Evolutionary conservation across 1,140 invertebrate species (phyloP).

Genomic region (Drosophila santomea): DNA sequence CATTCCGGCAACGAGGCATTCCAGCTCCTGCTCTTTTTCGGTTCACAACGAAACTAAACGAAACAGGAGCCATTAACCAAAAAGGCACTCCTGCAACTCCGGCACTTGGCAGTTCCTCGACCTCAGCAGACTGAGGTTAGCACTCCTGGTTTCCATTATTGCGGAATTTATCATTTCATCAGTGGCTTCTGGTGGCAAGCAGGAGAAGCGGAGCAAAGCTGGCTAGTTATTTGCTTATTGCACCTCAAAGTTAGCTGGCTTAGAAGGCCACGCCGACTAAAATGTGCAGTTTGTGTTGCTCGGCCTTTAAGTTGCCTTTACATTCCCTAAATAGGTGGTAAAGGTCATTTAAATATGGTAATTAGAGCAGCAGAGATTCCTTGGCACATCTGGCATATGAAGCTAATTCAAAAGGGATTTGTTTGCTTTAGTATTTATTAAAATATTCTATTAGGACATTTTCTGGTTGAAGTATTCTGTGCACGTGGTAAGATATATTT

Average conservation of each 20-base stretch:
- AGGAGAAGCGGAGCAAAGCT: no score
- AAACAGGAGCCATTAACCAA: constrained; percentile 38
- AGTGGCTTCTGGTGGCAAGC: background rate
- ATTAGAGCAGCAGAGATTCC: background rate
- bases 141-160: background rate
- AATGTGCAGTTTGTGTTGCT: background rate
- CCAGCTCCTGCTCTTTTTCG: constrained; percentile 4
- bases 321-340: no score
- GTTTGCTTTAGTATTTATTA: background rate
- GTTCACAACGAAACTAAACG: background rate
- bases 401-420: no score
- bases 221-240: background rate
- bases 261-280: background rate
- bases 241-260: background rate
- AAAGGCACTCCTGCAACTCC: no score
- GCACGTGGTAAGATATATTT: no score
- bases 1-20: constrained; percentile 47
- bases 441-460: background rate
- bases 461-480: background rate
- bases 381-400: no score
- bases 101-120: constrained; percentile 18
- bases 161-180: constrained; percentile 18
- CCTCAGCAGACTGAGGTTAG: constrained; percentile 4
- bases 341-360: background rate
- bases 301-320: no score